phyloP scores from a whole-genome alignment of 2,113 vertebrate genomes.

The Abramis brama region DNA sequence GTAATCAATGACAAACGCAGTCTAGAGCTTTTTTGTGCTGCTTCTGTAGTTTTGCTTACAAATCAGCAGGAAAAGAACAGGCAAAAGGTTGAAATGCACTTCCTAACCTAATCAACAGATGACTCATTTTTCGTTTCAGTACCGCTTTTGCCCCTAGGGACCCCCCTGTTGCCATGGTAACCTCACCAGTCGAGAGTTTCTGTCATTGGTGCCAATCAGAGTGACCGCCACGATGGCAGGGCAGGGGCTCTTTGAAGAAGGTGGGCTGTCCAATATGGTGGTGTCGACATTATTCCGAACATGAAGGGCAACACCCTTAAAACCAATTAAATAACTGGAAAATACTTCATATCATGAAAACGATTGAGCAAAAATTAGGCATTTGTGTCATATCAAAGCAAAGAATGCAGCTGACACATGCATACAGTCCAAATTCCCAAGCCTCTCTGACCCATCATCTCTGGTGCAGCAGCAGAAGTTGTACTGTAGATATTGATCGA shows the following conservation, averaged over 20 bases:
- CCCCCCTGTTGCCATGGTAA: constrained; percentile 22
- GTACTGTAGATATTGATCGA: constrained; percentile 73
- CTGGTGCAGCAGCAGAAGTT: constrained; percentile 68
- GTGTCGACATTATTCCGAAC: constrained; percentile 56
- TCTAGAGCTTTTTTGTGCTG: background rate
- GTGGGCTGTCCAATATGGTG: constrained; percentile 64
- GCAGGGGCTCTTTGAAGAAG: constrained; percentile 69
- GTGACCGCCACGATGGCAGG: constrained; percentile 72
- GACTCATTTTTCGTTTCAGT: constrained; percentile 15
- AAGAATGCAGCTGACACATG: constrained; percentile 34
- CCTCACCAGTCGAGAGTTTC: constrained; percentile 66
- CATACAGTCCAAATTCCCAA: constrained; percentile 55
- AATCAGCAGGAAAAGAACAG: background rate
- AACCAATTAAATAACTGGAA: constrained; percentile 62
- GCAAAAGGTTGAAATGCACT: constrained; percentile 19
- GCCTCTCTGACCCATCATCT: constrained; percentile 59
- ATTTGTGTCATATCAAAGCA: background rate
- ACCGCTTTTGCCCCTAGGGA: background rate
- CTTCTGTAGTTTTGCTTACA: constrained; percentile 11
- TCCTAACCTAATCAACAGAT: constrained; percentile 40
- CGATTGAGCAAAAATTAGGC: background rate
- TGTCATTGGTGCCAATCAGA: constrained; percentile 60
- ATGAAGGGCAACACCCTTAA: constrained; percentile 67
- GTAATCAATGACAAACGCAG: background rate
- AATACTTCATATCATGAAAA: background rate